Percentiles rank a stretch among this genome's conserved stretches.
Evolutionary conservation across 2,113 vertebrate genomes (phyloP).

Genomic region (Pithys albifrons): DNA sequence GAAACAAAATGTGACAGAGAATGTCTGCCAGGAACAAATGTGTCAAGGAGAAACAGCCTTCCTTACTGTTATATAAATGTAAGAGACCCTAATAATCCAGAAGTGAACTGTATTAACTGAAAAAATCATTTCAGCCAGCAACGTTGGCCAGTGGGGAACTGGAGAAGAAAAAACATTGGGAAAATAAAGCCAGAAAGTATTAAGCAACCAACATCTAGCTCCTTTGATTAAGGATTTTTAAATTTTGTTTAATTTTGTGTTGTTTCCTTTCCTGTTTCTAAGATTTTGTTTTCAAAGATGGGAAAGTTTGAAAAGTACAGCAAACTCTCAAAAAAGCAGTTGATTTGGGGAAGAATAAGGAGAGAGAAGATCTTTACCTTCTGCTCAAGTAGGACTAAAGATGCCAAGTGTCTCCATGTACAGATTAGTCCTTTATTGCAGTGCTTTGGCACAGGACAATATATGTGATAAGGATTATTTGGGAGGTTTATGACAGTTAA

Average conservation of each 20-base stretch:
- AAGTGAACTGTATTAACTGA: not conserved
- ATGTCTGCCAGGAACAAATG: not conserved
- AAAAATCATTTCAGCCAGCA: not conserved
- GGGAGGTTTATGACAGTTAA: not conserved
- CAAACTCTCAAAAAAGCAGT: not conserved
- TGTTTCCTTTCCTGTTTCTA: not conserved
- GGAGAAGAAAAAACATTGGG: not conserved
- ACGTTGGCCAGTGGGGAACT: not conserved
- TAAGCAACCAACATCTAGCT: not conserved
- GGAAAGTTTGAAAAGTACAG: not conserved
- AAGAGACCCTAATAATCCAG: not conserved
- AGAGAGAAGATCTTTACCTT: not conserved
- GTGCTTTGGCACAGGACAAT: not conserved
- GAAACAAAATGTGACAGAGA: not conserved
- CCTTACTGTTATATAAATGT: not conserved
- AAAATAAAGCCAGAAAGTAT: not conserved
- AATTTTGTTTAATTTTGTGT: not conserved
- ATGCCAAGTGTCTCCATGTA: not conserved
- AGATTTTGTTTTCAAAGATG: not conserved
- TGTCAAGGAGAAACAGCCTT: not conserved
- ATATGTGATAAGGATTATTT: conserved; percentile 1
- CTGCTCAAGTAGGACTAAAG: not conserved
- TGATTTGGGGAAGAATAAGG: not conserved
- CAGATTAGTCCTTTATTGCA: not conserved
- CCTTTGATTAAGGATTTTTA: not conserved